Conservation (phyloP, 2,797 vertebrate species). For the Synaphobranchus kaupii region DNA sequence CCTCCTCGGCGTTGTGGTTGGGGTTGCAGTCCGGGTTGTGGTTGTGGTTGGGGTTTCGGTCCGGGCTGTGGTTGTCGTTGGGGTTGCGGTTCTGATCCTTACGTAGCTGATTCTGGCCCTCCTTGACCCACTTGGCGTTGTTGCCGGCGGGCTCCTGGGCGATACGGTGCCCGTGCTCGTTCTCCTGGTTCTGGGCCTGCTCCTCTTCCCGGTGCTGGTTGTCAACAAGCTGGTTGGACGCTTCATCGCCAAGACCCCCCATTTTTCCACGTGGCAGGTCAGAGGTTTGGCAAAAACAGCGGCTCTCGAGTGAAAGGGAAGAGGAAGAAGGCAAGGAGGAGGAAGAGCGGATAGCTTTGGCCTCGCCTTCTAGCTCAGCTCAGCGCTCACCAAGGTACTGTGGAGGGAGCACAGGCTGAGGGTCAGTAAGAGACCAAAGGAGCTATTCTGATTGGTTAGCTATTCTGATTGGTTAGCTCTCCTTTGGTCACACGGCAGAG, state of each 20-base stretch:
- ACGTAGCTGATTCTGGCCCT: conserved; percentile 86
- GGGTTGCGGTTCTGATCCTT: conserved; percentile 82
- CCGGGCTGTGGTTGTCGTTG: conserved; percentile 31
- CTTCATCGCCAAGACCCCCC: conserved; percentile 55
- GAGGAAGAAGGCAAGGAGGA: conserved; percentile 32
- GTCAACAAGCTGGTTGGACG: conserved; percentile 55
- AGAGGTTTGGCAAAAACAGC: conserved; percentile 52
- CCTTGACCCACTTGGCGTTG: conserved; percentile 89
- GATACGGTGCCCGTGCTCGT: not conserved
- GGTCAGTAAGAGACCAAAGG: conserved; percentile 63
- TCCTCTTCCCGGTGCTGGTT: conserved; percentile 72
- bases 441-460: conserved; percentile 73
- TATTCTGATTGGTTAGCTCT: conserved; percentile 76
- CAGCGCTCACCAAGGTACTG: conserved; percentile 60
- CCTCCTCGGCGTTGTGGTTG: conserved; percentile 66
- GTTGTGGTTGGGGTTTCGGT: conserved; percentile 65
- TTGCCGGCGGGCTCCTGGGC: conserved; percentile 50
- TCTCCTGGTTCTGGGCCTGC: conserved; percentile 36
- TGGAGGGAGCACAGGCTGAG: conserved; percentile 66
- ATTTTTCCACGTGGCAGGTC: conserved; percentile 60
- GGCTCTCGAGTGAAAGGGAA: conserved; percentile 53
- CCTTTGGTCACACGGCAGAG: conserved; percentile 68
- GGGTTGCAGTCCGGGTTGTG: conserved; percentile 52
- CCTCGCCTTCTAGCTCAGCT: conserved; percentile 44
- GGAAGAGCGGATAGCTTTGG: conserved; percentile 17